Evolutionary conservation across 2,113 vertebrate genomes (phyloP).

Genomic region (Neofelis nebulosa): DNA sequence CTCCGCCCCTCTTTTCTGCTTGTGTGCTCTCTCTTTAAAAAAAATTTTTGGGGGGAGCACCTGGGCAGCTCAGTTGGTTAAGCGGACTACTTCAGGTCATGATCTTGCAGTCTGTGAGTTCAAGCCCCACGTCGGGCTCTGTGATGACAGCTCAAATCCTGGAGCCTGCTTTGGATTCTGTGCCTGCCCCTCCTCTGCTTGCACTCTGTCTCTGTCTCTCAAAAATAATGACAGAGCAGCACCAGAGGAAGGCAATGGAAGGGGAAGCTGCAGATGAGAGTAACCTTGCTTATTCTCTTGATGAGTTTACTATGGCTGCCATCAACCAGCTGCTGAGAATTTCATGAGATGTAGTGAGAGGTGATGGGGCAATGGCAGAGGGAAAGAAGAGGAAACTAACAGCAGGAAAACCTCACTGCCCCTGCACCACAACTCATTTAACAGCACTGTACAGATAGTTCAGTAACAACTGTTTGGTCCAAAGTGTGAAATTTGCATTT

Average conservation of each 20-base stretch:
- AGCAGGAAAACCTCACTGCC: background rate
- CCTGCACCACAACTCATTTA: background rate
- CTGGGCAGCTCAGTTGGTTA: no score
- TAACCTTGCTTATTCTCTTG: background rate
- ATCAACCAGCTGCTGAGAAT: background rate
- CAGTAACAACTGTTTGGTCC: background rate
- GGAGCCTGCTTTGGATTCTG: no score
- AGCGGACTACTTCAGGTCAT: no score
- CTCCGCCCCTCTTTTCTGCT: no score
- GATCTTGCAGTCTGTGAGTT: no score
- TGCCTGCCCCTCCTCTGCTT: background rate
- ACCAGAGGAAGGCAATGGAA: background rate
- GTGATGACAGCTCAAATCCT: no score
- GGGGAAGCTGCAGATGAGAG: background rate
- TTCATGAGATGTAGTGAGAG: background rate
- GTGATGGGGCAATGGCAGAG: background rate
- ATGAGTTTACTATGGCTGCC: background rate
- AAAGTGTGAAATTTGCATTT: slow-evolving; percentile 35
- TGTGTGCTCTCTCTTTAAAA: no score
- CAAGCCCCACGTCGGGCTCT: no score
- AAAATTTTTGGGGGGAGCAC: no score
- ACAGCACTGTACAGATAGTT: background rate
- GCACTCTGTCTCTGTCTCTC: background rate
- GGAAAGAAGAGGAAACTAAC: background rate
- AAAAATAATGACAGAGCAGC: background rate